A percentile compares a stretch with the other conserved stretches of the same genome.
phyloP scores from a whole-genome alignment of 92 coral and sea anemone species.

The Chrysogorgia sp. region DNA sequence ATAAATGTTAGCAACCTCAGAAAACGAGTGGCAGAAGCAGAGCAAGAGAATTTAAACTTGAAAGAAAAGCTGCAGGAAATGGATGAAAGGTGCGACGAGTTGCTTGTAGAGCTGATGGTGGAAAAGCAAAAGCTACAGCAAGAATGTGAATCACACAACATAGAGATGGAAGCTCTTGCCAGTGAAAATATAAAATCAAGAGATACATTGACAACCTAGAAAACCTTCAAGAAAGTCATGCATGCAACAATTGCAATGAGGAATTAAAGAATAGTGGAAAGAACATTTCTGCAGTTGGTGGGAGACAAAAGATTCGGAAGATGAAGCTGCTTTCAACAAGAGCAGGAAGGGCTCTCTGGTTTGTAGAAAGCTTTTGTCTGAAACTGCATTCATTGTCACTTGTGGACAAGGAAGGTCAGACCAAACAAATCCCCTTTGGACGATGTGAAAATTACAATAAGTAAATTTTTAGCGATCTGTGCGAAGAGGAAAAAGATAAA shows the following conservation, averaged over 20 bases:
- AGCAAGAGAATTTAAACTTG: slow-evolving; percentile 26
- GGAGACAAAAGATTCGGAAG: too few relatives aligned
- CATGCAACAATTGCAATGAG: slow-evolving; percentile 3
- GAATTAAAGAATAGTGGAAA: slow-evolving; percentile 3
- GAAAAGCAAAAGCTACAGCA: slow-evolving; percentile 20
- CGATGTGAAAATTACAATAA: neutral
- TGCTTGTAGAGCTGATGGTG: slow-evolving; percentile 3
- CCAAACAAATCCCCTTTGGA: slow-evolving; percentile 12
- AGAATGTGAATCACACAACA: neutral
- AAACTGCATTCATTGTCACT: too few relatives aligned
- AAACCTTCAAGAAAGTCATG: slow-evolving; percentile 11
- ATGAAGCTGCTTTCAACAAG: too few relatives aligned
- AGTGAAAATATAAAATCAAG: neutral
- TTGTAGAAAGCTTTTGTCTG: too few relatives aligned
- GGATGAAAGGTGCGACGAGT: slow-evolving; percentile 34
- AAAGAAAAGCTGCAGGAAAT: slow-evolving; percentile 23
- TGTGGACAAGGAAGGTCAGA: slow-evolving; percentile 27
- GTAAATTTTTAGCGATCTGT: slow-evolving; percentile 32
- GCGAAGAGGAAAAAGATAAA: too few relatives aligned
- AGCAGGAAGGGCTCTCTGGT: too few relatives aligned
- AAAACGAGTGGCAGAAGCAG: slow-evolving; percentile 15
- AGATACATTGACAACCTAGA: slow-evolving; percentile 30
- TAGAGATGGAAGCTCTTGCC: neutral
- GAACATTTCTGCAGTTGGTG: too few relatives aligned
- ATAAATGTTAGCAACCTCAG: slow-evolving; percentile 38